Evolutionary conservation across 2,888 invertebrate species (phyloP), one percentile per base, ranked within the genome.

Genomic region (Drosophila mimetica): DNA sequence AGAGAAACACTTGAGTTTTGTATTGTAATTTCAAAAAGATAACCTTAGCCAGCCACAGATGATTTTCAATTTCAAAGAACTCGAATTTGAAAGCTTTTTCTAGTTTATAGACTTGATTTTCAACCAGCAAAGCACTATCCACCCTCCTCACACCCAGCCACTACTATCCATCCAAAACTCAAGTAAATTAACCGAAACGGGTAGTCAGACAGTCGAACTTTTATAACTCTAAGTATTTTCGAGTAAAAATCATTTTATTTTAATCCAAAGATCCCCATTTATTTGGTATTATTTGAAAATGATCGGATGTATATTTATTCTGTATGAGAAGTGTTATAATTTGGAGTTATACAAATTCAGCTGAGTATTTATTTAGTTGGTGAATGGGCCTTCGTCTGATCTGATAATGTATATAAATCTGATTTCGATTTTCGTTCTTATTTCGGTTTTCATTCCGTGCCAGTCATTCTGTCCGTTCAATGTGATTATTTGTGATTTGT

Each of bases 401-500:
- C 53, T 53, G 53, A 53, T 28, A 65, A 74, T 76, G 65, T 77
- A 74, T 58, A 71, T 71, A 70, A 55, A 18, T 61, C 46, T 46
- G 46, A 44, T 54, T 22, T 65, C 32, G 51, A 57, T 52, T 66
- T 64, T 54, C 16, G 52, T 59, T 73, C 60, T 60, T 61, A 64
- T 65, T 63, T 65, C 18, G 42, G 59, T 46, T 70, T 61, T 54
- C 34, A 13, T 71, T 78, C 42, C 20, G 59, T 57, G 55, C 55
- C 36, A 74, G 70, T 46, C 60, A 51, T 69, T 71, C 74, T 61
- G 71, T 74, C 60, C 32, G 52, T 48, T 42, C 36, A 50, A 9
- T 69, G 52, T 52, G 41, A 41, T 64, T 50, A 75, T 78, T 82
- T 80, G 69, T 79, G 71, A 59, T 74, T 74, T 60, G 71, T 48